Evolutionary conservation across 1,140 invertebrate genomes (phyloP).

Genomic region (Halesus radiatus): DNA sequence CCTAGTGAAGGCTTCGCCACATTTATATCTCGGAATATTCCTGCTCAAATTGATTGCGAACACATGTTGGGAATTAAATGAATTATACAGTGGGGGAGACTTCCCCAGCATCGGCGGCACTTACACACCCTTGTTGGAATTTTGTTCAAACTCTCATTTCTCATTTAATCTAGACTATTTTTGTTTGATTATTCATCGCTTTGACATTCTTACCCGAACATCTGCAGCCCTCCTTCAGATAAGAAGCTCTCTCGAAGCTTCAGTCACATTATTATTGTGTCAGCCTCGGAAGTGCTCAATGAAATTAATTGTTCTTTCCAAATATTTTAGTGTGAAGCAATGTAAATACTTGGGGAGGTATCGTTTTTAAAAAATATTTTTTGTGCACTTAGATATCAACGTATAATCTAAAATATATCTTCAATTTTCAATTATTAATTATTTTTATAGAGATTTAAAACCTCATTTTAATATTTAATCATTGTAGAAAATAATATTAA

Average conservation of each 20-base stretch:
- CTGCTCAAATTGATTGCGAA: slow-evolving; percentile 52
- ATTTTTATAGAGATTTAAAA: too few relatives aligned
- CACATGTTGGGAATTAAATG: slow-evolving; percentile 56
- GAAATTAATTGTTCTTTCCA: not conserved
- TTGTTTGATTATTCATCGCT: slow-evolving; percentile 27
- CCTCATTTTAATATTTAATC: too few relatives aligned
- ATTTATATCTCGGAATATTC: slow-evolving; percentile 37
- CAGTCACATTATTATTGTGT: not conserved
- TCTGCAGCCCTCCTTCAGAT: too few relatives aligned
- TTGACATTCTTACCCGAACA: too few relatives aligned
- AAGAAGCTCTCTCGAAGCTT: not conserved
- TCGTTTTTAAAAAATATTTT: too few relatives aligned
- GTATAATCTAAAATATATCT: too few relatives aligned
- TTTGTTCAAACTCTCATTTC: slow-evolving; percentile 23
- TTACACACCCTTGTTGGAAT: slow-evolving; percentile 29
- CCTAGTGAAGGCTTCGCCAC: slow-evolving; percentile 9
- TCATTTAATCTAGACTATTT: slow-evolving; percentile 42
- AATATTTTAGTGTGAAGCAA: not conserved
- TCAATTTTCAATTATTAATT: too few relatives aligned
- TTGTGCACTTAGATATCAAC: too few relatives aligned
- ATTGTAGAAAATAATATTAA: too few relatives aligned
- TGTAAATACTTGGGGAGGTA: too few relatives aligned
- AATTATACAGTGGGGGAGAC: slow-evolving; percentile 47
- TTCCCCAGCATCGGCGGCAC: slow-evolving; percentile 21
- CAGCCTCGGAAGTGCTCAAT: not conserved